Evolutionary conservation across 1,140 invertebrate species (phyloP).

Genomic region (Zaprionus vittiger): DNA sequence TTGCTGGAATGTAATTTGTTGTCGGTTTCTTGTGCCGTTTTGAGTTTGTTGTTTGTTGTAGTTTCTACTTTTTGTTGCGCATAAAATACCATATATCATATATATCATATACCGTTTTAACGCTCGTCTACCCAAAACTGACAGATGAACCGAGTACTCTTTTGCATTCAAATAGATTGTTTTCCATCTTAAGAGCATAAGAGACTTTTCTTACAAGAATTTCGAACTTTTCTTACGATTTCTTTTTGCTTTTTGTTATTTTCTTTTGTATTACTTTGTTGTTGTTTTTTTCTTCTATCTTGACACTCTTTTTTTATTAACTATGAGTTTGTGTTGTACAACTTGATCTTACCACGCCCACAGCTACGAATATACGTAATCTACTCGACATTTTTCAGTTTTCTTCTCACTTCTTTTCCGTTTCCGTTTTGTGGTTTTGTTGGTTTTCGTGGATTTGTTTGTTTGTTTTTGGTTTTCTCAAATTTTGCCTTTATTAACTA

Average conservation of each 20-base stretch:
- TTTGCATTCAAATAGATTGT: constrained; percentile 1
- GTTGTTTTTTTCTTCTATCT: constrained; percentile 14
- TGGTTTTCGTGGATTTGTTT: constrained; percentile 9
- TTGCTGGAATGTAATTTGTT: constrained; percentile 48
- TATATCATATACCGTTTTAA: background rate
- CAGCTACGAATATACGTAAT: background rate
- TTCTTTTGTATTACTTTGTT: constrained; percentile 23
- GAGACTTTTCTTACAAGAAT: constrained; percentile 42
- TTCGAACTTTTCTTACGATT: constrained; percentile 42
- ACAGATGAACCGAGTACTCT: background rate
- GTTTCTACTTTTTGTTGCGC: constrained; percentile 46
- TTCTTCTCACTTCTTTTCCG: background rate
- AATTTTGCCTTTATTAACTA: constrained; percentile 75
- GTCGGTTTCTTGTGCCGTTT: constrained; percentile 52
- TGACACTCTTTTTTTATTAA: constrained; percentile 68
- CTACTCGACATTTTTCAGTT: constrained; percentile 17
- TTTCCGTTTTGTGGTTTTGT: constrained; percentile 21
- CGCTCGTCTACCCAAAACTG: constrained; percentile 14
- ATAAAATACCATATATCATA: constrained; percentile 60
- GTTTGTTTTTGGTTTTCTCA: constrained; percentile 14
- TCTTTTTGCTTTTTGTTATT: constrained; percentile 35
- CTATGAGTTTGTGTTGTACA: constrained; percentile 66
- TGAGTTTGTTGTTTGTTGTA: constrained; percentile 53
- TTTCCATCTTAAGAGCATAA: constrained; percentile 23
- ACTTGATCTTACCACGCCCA: constrained; percentile 51